phyloP scores from a whole-genome alignment of 2,113 vertebrate species.

The Anguilla japonica region DNA sequence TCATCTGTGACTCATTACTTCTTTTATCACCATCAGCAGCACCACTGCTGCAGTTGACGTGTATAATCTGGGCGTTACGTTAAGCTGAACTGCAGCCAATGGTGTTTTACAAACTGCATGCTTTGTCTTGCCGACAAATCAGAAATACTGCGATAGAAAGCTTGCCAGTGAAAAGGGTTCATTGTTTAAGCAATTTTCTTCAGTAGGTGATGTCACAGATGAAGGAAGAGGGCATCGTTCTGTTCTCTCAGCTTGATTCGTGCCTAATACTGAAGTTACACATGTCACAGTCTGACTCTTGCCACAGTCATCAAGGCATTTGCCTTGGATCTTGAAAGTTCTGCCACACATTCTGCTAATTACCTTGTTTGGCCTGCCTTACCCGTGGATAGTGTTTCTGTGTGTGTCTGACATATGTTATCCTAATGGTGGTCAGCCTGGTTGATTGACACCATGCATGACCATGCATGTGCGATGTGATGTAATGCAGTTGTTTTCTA shows the following conservation, averaged over 20 bases:
- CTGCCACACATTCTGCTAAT: background rate
- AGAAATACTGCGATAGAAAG: background rate
- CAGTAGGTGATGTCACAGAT: background rate
- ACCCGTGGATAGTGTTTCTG: slow-evolving; percentile 30
- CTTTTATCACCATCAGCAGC: background rate
- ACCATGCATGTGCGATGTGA: too few relatives aligned
- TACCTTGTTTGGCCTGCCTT: background rate
- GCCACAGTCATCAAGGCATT: background rate
- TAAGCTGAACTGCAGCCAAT: background rate
- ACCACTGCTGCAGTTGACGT: background rate
- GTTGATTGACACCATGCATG: slow-evolving; percentile 17
- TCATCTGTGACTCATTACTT: background rate
- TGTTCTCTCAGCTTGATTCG: background rate
- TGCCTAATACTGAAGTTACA: background rate
- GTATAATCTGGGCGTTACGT: background rate
- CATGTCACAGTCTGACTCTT: background rate
- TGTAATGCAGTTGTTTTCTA: too few relatives aligned
- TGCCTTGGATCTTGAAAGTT: background rate
- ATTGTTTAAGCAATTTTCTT: background rate
- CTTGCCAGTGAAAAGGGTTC: background rate
- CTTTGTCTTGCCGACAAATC: background rate
- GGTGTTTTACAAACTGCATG: background rate
- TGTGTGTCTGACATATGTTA: slow-evolving; percentile 34
- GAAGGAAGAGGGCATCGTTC: background rate
- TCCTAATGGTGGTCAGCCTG: slow-evolving; percentile 7